Conservation (phyloP, 2,888 invertebrate species). For the Agapetus fuscipes region DNA sequence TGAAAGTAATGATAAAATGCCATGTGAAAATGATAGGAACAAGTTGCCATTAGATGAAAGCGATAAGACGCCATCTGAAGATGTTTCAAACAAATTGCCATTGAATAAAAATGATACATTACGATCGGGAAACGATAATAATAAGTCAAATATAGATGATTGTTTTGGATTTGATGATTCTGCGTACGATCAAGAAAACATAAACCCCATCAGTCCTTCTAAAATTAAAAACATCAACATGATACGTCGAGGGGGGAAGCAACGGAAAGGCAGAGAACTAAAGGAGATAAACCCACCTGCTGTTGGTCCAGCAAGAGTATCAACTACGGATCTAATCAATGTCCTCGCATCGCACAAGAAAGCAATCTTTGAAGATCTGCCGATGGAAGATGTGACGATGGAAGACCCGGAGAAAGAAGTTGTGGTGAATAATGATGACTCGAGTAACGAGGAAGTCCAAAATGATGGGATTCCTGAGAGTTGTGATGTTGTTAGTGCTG, state of each 20-base stretch:
- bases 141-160: slow-evolving; percentile 23
- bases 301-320: not conserved
- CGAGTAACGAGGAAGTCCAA: not conserved
- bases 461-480: not conserved
- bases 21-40: too few relatives aligned
- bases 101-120: too few relatives aligned
- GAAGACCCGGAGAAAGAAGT: too few relatives aligned
- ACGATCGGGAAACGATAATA: not conserved
- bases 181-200: slow-evolving; percentile 35
- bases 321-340: too few relatives aligned
- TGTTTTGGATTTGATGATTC: slow-evolving; percentile 43
- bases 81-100: too few relatives aligned
- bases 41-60: too few relatives aligned
- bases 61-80: too few relatives aligned
- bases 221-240: slow-evolving; percentile 11
- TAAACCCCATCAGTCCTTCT: slow-evolving; percentile 30
- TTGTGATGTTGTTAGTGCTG: too few relatives aligned
- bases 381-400: too few relatives aligned
- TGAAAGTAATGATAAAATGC: too few relatives aligned
- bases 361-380: too few relatives aligned
- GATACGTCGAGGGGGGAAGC: slow-evolving; percentile 4
- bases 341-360: too few relatives aligned
- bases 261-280: slow-evolving; percentile 3
- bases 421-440: not conserved
- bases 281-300: slow-evolving; percentile 10